Evolutionary conservation across 2,797 vertebrate genomes (phyloP).

Genomic region (Fistularia commersonii): DNA sequence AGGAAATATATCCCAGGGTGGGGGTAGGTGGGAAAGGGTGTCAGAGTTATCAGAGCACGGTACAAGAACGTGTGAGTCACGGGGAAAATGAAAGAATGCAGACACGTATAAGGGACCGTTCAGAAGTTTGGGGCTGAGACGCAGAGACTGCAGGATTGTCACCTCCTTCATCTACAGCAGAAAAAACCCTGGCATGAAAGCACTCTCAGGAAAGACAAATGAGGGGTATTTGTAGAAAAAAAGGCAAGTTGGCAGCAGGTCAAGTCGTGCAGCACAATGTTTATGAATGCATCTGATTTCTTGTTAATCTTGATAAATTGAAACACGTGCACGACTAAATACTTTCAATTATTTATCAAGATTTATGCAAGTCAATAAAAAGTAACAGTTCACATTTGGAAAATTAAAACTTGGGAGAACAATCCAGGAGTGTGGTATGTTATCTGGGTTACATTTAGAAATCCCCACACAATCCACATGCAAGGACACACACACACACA

Average conservation of each 20-base stretch:
- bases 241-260: slow-evolving; percentile 35
- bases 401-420: slow-evolving; percentile 22
- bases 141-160: slow-evolving; percentile 9
- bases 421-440: slow-evolving; percentile 23
- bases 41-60: slow-evolving; percentile 46
- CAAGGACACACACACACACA: slow-evolving; percentile 10
- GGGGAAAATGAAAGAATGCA: slow-evolving; percentile 11
- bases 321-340: background rate
- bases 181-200: slow-evolving; percentile 14
- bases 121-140: slow-evolving; percentile 28
- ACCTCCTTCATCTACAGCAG: background rate
- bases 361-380: slow-evolving; percentile 21
- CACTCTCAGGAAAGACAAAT: slow-evolving; percentile 36
- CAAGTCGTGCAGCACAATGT: slow-evolving; percentile 11
- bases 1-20: slow-evolving; percentile 14
- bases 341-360: slow-evolving; percentile 15
- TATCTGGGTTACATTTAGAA: slow-evolving; percentile 24
- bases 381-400: background rate
- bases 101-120: slow-evolving; percentile 10
- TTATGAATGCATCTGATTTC: slow-evolving; percentile 31
- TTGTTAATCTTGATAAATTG: slow-evolving; percentile 30
- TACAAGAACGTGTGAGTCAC: slow-evolving; percentile 32
- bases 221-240: slow-evolving; percentile 18
- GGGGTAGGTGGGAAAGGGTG: slow-evolving; percentile 2
- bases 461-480: slow-evolving; percentile 21